A percentile compares a stretch with the other conserved stretches of the same genome.
Conservation (phyloP, 37 sponge, comb jelly and placozoan genomes). For the Chondrosia reniformis region DNA sequence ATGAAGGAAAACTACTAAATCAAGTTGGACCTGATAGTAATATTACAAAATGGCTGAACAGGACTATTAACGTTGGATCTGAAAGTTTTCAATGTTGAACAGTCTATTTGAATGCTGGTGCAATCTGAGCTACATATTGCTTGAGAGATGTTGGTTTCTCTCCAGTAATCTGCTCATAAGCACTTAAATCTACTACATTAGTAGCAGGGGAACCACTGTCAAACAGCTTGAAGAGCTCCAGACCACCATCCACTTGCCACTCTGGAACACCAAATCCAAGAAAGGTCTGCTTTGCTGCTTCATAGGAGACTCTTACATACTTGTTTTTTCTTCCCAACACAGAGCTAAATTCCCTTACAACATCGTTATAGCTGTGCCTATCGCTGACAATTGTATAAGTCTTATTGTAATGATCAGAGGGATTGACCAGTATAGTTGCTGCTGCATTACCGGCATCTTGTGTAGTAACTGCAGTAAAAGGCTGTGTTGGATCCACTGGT, state of each 20-base stretch:
- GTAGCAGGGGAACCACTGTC: slow-evolving; percentile 39
- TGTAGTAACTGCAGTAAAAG: slow-evolving; percentile 12
- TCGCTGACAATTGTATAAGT: slow-evolving; percentile 48
- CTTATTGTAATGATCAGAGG: slow-evolving; percentile 24
- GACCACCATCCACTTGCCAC: slow-evolving; percentile 36
- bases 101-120: slow-evolving; percentile 22
- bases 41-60: not conserved
- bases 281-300: slow-evolving; percentile 31
- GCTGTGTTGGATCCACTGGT: slow-evolving; percentile 42
- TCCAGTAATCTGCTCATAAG: slow-evolving; percentile 23
- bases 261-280: slow-evolving; percentile 4
- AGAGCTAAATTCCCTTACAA: slow-evolving; percentile 23
- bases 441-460: slow-evolving; percentile 46
- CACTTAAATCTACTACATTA: slow-evolving; percentile 13
- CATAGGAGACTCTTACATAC: slow-evolving; percentile 35
- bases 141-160: slow-evolving; percentile 44
- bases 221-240: slow-evolving; percentile 41
- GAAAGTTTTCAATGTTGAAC: not conserved
- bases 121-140: slow-evolving; percentile 27
- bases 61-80: not conserved
- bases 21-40: too few species aligned
- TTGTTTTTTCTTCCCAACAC: slow-evolving; percentile 39
- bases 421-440: slow-evolving; percentile 41
- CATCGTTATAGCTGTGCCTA: slow-evolving; percentile 37
- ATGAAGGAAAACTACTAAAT: too few species aligned